Evolutionary conservation across 2,888 invertebrate genomes (phyloP), one percentile per base, ranked within the genome.

Genomic region (Ypsolopha scabrella): DNA sequence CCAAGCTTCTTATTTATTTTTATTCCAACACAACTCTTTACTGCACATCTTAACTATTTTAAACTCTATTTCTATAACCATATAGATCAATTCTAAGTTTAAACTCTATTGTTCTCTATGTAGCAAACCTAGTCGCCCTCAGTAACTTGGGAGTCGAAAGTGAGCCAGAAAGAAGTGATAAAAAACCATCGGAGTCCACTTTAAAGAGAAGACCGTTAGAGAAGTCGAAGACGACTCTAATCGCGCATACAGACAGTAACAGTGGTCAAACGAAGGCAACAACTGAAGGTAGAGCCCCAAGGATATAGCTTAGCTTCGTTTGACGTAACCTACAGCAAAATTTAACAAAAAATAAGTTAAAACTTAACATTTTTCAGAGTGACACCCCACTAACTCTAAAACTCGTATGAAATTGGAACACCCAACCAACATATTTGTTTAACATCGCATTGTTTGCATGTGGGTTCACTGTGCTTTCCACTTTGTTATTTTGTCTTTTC

Each of bases 121-220:
- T 85, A 86, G 86, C 82, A 54, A 86, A 80, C 80, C 85, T 86
- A 72, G 82, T 83, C 66, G 86, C 85, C 68, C 86, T 86, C 75
- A 83, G 86, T 86, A 83, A 83, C 68, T 80, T 86, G 86, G 86
- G 85, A 63, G 76, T 86, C 64, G 83, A 83, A 65, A 70, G 70
- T 72, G 83, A 83, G 64, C 65, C 75, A 56, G 80, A 82, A 66
- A 57, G 75, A 65, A 79, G 68, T 66, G 75, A 74, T 63, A 82
- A 78, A 80, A 82, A 78, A 65, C 73, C 80, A 55, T 73, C 74
- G 71, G 80, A 79, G 69, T 81, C 81, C 55, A 81, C 83, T 63
- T 67, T 80, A 61, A 86, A 83, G 65, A 73, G 86, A 66, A 72
- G 78, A 70, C 77, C 75, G 52, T 69, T 85, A 67, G 83, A 82